phyloP scores from a whole-genome alignment of 1,140 invertebrate genomes.

The Eupristina koningsbergeri region DNA sequence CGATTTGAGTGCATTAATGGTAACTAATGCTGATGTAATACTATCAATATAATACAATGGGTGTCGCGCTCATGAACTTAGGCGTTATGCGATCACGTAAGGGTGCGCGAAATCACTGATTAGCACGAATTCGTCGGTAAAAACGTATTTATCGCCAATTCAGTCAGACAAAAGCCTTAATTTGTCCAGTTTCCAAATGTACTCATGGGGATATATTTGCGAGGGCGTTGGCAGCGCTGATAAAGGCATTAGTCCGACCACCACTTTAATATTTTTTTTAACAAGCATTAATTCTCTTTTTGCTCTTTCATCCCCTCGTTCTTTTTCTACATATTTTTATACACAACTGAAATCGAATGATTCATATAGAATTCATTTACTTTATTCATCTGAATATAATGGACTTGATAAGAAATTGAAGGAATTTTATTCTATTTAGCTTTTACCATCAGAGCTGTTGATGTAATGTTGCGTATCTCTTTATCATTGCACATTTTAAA shows the following conservation, averaged over 20 bases:
- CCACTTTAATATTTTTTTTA: slow-evolving; percentile 62
- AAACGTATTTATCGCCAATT: slow-evolving; percentile 64
- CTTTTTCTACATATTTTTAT: not conserved
- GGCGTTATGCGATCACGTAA: not conserved
- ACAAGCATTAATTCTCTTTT: slow-evolving; percentile 49
- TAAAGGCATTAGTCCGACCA: slow-evolving; percentile 64
- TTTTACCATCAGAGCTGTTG: too few relatives aligned
- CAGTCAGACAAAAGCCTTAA: slow-evolving; percentile 68
- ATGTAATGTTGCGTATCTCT: too few relatives aligned
- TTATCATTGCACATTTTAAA: too few relatives aligned
- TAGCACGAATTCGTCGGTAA: slow-evolving; percentile 41
- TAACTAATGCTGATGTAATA: too few relatives aligned
- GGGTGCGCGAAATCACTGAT: not conserved
- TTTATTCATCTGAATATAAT: not conserved
- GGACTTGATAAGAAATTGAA: not conserved
- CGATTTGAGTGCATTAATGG: too few relatives aligned
- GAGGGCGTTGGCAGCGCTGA: slow-evolving; percentile 55
- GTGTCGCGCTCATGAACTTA: not conserved
- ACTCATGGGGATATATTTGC: slow-evolving; percentile 26
- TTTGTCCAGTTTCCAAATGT: slow-evolving; percentile 58
- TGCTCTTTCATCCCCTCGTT: not conserved
- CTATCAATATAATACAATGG: too few relatives aligned
- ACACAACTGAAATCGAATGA: not conserved
- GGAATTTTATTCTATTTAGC: too few relatives aligned
- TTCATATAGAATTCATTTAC: not conserved